A percentile compares a stretch with the other conserved stretches of the same genome.
Conservation (phyloP, 1,140 invertebrate genomes). For the Bombus superbus region DNA sequence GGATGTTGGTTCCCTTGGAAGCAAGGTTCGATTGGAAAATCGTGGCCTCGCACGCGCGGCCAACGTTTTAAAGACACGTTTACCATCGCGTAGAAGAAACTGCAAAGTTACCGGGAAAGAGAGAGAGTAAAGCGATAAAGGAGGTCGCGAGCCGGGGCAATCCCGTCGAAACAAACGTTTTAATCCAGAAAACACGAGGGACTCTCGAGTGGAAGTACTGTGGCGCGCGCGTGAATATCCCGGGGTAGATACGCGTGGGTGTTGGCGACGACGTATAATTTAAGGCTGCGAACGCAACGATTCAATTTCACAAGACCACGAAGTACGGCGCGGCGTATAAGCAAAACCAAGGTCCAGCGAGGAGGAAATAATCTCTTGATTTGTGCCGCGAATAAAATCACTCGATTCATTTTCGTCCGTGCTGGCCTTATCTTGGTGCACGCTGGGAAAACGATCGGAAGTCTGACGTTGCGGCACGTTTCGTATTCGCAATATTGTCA, state of each 20-base stretch:
- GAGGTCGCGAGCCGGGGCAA: conserved; percentile 51
- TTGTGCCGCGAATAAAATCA: conserved; percentile 67
- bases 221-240: conserved; percentile 58
- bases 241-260: conserved; percentile 64
- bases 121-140: conserved; percentile 59
- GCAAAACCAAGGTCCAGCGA: conserved; percentile 56
- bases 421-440: conserved; percentile 53
- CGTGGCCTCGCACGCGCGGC: conserved; percentile 1
- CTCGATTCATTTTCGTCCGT: conserved; percentile 67
- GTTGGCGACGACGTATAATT: conserved; percentile 73
- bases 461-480: conserved; percentile 48
- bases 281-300: conserved; percentile 69
- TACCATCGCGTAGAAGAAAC: conserved; percentile 23
- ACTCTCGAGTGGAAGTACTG: conserved; percentile 38
- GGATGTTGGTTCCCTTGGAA: not conserved
- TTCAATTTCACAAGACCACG: conserved; percentile 72
- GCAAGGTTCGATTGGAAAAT: conserved; percentile 10
- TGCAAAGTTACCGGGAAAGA: conserved; percentile 34
- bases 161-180: conserved; percentile 68
- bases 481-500: conserved; percentile 55
- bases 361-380: conserved; percentile 69
- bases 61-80: conserved; percentile 33
- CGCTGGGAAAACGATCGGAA: conserved; percentile 56
- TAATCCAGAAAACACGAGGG: conserved; percentile 64
- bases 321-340: conserved; percentile 55